Base-by-base conservation (phyloP, 2,113 vertebrate species). In the Megaceryle torquata region DNA sequence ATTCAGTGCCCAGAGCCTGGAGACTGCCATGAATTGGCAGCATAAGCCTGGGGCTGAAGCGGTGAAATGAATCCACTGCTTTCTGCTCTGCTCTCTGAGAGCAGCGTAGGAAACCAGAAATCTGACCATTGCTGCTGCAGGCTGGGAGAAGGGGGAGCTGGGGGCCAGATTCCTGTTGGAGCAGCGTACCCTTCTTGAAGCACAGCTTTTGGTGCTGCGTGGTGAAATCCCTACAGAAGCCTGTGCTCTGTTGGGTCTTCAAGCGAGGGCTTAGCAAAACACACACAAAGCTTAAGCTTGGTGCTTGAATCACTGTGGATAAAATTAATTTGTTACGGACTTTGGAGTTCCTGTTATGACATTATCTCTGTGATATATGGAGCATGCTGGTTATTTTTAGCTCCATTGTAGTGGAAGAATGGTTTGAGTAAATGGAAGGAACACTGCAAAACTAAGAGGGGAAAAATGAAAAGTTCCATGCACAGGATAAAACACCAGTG, bases 291-390 rank as follows among this genome's bases (percentile, higher is more conserved):
- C 41, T 64, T 35, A 6, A 50, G 14, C 50, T 72, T 25, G 13
- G 5, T 31, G 11, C 41, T 44, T 35, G 71, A 56, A 26, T 63
- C 33, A 9, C 48, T 2, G 4, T 67, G 51, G 96, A 88, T 79
- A 83, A 86, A 82, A 83, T 63, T 9, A 24, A 93, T 92, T 88
- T 81, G 44, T 93, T 94, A 51, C 6, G 76, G 90, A 51, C 44
- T 65, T 57, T 13, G 22, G 83, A 93, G 86, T 96, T 97, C 96
- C 96, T 96, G 91, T 95, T 96, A 70, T 91, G 93, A 95, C 95
- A 94, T 82, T 93, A 93, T 95, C 89, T 89, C 57, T 89, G 48
- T 89, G 93, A 94, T 94, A 65, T n/a, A 95, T 71, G 63, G 50
- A 92, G 46, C 39, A 6, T 28, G 61, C 9, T 53, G 64, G 33